These are phyloP conservation scores for Cetonia aurata DNA, from an alignment of 2,888 invertebrate species.

Conservation along the genomic window DNA sequence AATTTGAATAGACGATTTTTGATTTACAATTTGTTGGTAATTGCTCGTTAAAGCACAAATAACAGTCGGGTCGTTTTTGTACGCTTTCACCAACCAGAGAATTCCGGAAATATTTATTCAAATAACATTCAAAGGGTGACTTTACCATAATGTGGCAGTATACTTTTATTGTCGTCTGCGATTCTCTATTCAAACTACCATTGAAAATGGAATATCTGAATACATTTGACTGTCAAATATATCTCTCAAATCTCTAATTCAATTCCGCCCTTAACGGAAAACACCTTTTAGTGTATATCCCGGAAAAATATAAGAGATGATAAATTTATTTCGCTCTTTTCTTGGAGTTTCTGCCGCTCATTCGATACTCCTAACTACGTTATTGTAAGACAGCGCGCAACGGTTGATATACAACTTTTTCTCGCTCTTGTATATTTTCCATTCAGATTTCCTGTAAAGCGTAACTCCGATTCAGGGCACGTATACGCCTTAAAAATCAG, in stretches of 20 bases:
- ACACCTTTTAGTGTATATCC: not conserved
- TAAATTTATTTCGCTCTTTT: too few relatives aligned
- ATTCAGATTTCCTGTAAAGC: not conserved
- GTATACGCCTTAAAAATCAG: slow-evolving; percentile 52
- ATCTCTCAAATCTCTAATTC: slow-evolving; percentile 26
- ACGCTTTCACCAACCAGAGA: too few relatives aligned
- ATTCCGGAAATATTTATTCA: slow-evolving; percentile 8
- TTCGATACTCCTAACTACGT: too few relatives aligned
- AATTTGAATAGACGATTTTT: too few relatives aligned
- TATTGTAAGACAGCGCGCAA: too few relatives aligned
- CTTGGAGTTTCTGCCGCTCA: too few relatives aligned
- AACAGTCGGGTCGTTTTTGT: too few relatives aligned
- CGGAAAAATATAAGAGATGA: too few relatives aligned
- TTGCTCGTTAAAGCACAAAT: too few relatives aligned
- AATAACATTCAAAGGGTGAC: slow-evolving; percentile 26
- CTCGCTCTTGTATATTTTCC: not conserved
- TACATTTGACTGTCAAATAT: slow-evolving; percentile 46
- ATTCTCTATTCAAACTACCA: slow-evolving; percentile 54
- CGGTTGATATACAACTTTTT: too few relatives aligned
- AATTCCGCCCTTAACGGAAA: slow-evolving; percentile 13
- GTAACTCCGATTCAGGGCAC: slow-evolving; percentile 48
- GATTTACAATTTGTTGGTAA: too few relatives aligned
- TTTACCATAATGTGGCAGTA: slow-evolving; percentile 50
- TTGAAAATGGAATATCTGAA: slow-evolving; percentile 49
- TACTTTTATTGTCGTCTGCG: slow-evolving; percentile 54